Percentiles rank a stretch among this genome's conserved stretches.
These are phyloP conservation scores for Apostichopus japonicus DNA, from an alignment of 35 echinoderm and acorn worm species.

Conservation along the genomic window DNA sequence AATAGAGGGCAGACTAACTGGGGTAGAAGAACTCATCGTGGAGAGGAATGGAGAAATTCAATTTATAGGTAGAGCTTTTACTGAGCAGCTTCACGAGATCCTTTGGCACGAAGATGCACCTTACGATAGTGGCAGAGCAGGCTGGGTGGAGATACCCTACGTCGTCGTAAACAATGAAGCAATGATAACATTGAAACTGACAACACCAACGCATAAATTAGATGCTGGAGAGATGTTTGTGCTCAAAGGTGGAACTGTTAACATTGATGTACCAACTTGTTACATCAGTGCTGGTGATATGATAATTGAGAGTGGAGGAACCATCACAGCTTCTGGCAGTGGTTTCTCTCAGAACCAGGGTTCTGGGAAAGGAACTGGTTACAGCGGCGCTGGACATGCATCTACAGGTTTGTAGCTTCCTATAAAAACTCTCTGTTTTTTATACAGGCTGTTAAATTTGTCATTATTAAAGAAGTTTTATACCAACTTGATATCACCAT, in stretches of 20 bases:
- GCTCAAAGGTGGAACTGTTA: constrained; percentile 68
- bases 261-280: constrained; percentile 50
- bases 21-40: constrained; percentile 79
- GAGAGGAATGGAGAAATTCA: constrained; percentile 73
- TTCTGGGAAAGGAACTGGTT: constrained; percentile 48
- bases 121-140: constrained; percentile 62
- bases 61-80: constrained; percentile 73
- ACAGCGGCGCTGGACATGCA: constrained; percentile 78
- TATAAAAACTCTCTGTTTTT: not conserved
- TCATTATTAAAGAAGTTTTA: not conserved
- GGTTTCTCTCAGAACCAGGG: constrained; percentile 57
- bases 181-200: constrained; percentile 41
- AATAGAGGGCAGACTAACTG: constrained; percentile 80
- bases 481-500: no score
- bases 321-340: constrained; percentile 54
- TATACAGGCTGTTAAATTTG: not conserved
- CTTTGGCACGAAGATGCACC: constrained; percentile 72
- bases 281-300: constrained; percentile 61
- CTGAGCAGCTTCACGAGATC: constrained; percentile 57
- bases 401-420: constrained; percentile 60
- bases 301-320: constrained; percentile 65
- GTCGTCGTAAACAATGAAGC: constrained; percentile 73
- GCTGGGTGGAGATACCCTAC: constrained; percentile 46
- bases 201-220: constrained; percentile 49
- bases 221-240: constrained; percentile 68